phyloP scores from a whole-genome alignment of 1,140 invertebrate species.

The Diploscapter pachys region DNA sequence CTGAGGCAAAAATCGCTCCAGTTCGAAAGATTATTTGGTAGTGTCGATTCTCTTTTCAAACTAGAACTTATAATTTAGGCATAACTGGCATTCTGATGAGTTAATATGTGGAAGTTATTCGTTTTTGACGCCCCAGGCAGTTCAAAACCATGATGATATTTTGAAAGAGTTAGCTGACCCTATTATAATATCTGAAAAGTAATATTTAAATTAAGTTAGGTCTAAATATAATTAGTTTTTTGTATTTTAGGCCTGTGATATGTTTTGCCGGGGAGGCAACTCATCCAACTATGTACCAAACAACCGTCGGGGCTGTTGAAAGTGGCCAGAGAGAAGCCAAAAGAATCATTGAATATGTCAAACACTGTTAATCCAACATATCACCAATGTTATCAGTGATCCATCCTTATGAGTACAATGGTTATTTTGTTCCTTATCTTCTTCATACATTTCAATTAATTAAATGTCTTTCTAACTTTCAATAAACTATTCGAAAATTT shows the following conservation, averaged over 20 bases:
- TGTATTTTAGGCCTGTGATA: constrained; percentile 14
- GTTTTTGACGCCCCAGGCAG: constrained; percentile 12
- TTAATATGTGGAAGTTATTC: constrained; percentile 19
- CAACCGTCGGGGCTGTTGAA: constrained; percentile 33
- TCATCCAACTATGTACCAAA: constrained; percentile 33
- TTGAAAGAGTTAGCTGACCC: constrained; percentile 9
- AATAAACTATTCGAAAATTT: too few relatives aligned
- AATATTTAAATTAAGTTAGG: neutral
- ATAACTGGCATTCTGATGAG: constrained; percentile 20
- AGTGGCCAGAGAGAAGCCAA: constrained; percentile 27
- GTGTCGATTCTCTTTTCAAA: neutral
- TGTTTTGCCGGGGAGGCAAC: constrained; percentile 38
- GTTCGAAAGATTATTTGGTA: constrained; percentile 5
- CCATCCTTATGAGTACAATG: too few relatives aligned
- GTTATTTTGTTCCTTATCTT: too few relatives aligned
- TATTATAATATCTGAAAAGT: constrained; percentile 8
- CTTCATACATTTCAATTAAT: too few relatives aligned
- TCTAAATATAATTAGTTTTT: neutral
- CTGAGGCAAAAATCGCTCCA: neutral
- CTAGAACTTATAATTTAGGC: constrained; percentile 9
- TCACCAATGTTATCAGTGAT: too few relatives aligned
- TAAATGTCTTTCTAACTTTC: too few relatives aligned
- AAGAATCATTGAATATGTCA: constrained; percentile 14
- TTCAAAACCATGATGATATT: neutral
- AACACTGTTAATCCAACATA: neutral